These are phyloP conservation scores for Piscicola geometra DNA, from an alignment of 2,888 invertebrate species.

Conservation along the genomic window DNA sequence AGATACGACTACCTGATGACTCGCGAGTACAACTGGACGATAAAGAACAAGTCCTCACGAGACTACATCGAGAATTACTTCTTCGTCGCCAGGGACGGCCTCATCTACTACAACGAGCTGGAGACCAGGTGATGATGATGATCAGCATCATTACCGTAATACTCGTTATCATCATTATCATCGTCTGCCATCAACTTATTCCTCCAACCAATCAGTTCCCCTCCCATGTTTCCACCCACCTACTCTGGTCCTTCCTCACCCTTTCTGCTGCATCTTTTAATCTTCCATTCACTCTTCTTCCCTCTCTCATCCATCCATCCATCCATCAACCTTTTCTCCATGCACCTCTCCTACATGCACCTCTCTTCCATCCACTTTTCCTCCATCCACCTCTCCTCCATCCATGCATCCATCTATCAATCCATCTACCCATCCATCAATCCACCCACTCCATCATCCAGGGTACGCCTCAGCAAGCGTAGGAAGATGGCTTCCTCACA, in stretches of 20 bases:
- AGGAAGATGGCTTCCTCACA: constrained; percentile 66
- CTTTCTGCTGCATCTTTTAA: constrained; percentile 10
- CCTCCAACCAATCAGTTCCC: background rate
- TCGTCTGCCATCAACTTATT: background rate
- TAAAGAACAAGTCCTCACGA: constrained; percentile 89
- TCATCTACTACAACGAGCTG: constrained; percentile 87
- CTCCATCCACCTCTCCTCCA: no score
- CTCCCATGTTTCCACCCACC: background rate
- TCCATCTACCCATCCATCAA: no score
- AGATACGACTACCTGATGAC: constrained; percentile 92
- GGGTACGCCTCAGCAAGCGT: constrained; percentile 86
- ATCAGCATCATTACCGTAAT: no score
- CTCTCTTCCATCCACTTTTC: background rate
- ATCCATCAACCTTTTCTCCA: no score
- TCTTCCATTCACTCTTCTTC: no score
- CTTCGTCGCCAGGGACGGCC: constrained; percentile 81
- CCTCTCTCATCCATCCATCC: no score
- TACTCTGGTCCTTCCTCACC: background rate
- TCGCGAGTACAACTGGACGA: constrained; percentile 98
- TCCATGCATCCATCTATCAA: no score
- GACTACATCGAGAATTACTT: constrained; percentile 97
- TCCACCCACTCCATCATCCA: constrained; percentile 48
- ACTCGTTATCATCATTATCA: no score
- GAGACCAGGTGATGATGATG: constrained; percentile 66
- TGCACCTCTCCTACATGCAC: no score